Conservation (phyloP, 2,888 invertebrate species). For the Crocallis elinguaria region DNA sequence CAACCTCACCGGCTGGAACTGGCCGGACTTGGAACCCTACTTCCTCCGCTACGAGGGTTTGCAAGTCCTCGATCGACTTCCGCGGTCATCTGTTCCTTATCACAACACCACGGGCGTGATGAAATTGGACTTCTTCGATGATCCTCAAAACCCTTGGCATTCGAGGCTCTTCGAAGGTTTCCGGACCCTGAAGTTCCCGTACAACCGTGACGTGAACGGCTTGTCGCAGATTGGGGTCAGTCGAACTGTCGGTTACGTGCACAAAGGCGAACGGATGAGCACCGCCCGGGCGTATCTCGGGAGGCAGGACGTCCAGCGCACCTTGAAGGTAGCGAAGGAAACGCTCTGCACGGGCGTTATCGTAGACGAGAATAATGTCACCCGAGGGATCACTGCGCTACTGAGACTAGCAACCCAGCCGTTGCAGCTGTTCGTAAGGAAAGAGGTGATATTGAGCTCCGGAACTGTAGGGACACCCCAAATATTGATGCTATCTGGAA, state of each 20-base stretch:
- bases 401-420: slow-evolving; percentile 21
- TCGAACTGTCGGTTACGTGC: slow-evolving; percentile 53
- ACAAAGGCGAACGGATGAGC: slow-evolving; percentile 57
- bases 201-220: slow-evolving; percentile 62
- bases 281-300: slow-evolving; percentile 60
- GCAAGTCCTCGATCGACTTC: slow-evolving; percentile 46
- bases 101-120: slow-evolving; percentile 63
- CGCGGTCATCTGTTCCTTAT: slow-evolving; percentile 52
- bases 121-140: slow-evolving; percentile 52
- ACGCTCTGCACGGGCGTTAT: slow-evolving; percentile 58
- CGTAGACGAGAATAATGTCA: slow-evolving; percentile 48
- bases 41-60: slow-evolving; percentile 64
- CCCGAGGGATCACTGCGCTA: slow-evolving; percentile 53
- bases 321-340: slow-evolving; percentile 51
- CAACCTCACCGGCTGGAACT: slow-evolving; percentile 58
- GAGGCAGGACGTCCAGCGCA: slow-evolving; percentile 43
- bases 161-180: slow-evolving; percentile 49
- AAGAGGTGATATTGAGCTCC: slow-evolving; percentile 64
- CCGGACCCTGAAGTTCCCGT: slow-evolving; percentile 48
- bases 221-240: slow-evolving; percentile 62
- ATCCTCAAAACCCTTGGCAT: slow-evolving; percentile 60
- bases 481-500: slow-evolving; percentile 64
- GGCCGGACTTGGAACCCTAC: slow-evolving; percentile 60
- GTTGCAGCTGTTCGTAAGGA: slow-evolving; percentile 48
- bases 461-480: slow-evolving; percentile 65